A percentile compares a stretch with the other conserved stretches of the same genome.
phyloP scores from a whole-genome alignment of 1,140 invertebrate species.

The Spodoptera litura region DNA sequence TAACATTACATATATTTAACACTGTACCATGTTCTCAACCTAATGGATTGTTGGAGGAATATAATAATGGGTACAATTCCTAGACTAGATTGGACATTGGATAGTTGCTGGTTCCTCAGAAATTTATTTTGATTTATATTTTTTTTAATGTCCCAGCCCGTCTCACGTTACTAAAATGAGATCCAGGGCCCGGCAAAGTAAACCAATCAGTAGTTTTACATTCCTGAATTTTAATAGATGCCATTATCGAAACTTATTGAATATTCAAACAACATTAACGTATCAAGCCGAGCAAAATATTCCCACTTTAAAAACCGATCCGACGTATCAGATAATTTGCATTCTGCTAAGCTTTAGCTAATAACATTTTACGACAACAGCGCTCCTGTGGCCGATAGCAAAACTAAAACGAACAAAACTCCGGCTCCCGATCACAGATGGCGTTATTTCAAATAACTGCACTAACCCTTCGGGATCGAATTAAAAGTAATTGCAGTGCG shows the following conservation, averaged over 20 bases:
- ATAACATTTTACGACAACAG: constrained; percentile 64
- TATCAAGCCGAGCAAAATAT: constrained; percentile 23
- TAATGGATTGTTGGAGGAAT: too few relatives aligned
- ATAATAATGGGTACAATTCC: too few relatives aligned
- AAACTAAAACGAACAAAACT: constrained; percentile 66
- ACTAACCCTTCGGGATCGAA: constrained; percentile 54
- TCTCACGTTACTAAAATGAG: too few relatives aligned
- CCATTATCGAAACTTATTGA: constrained; percentile 10
- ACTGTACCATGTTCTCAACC: too few relatives aligned
- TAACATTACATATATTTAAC: too few relatives aligned
- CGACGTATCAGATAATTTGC: constrained; percentile 28
- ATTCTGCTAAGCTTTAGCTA: constrained; percentile 36
- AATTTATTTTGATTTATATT: too few relatives aligned
- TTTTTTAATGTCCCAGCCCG: too few relatives aligned
- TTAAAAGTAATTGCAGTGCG: constrained; percentile 66
- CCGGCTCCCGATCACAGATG: constrained; percentile 64
- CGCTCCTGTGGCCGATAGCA: constrained; percentile 56
- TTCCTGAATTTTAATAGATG: constrained; percentile 2
- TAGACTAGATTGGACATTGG: too few relatives aligned
- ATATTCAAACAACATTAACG: constrained; percentile 23
- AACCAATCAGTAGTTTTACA: background rate
- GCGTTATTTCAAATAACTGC: constrained; percentile 61
- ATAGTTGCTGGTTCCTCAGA: too few relatives aligned
- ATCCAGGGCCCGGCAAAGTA: background rate
- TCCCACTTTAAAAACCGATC: constrained; percentile 28